Percentiles rank a stretch among this genome's conserved stretches.
Evolutionary conservation across 2,797 vertebrate genomes (phyloP).

Genomic region (Malurus leucopterus): DNA sequence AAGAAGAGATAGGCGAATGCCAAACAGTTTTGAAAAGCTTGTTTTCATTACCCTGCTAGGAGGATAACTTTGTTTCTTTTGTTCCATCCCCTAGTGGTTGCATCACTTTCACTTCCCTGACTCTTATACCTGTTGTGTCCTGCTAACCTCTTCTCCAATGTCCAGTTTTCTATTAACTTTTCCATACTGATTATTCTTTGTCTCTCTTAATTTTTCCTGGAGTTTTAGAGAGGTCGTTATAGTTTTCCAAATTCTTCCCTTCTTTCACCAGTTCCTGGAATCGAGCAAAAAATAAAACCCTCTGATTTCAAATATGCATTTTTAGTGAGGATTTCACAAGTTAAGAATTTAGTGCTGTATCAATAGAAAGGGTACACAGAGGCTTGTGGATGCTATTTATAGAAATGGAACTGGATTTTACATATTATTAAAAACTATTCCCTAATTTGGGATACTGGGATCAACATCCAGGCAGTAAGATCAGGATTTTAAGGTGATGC

Average conservation of each 20-base stretch:
- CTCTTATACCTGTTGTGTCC: not conserved
- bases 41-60: not conserved
- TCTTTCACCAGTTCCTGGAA: not conserved
- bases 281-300: not conserved
- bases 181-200: not conserved
- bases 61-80: not conserved
- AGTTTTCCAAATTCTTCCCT: not conserved
- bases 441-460: not conserved
- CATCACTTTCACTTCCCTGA: not conserved
- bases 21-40: not conserved
- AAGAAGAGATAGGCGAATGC: not conserved
- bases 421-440: not conserved
- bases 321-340: not conserved
- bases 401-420: not conserved
- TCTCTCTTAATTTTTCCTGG: not conserved
- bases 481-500: not conserved
- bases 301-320: not conserved
- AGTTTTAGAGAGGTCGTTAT: not conserved
- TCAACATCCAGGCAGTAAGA: not conserved
- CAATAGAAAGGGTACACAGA: not conserved
- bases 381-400: not conserved
- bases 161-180: conserved; percentile 1
- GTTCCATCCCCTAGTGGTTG: not conserved
- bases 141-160: conserved; percentile 1
- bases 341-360: not conserved